Evolutionary conservation across 1,140 invertebrate species (phyloP).

Genomic region (Dendroctonus valens): DNA sequence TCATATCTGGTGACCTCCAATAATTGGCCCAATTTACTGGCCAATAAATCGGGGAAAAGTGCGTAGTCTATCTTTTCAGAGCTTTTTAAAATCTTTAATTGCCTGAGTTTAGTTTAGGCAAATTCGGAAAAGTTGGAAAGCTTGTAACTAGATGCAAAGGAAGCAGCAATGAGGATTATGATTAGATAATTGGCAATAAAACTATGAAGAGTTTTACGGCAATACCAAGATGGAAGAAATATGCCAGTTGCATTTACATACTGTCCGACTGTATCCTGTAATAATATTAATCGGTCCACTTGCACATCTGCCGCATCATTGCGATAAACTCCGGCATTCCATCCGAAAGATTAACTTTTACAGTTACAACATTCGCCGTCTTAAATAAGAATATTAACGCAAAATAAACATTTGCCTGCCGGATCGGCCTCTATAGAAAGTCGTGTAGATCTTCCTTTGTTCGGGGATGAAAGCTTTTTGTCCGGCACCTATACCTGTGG

Average conservation of each 20-base stretch:
- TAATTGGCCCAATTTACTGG: too few species aligned
- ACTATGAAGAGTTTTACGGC: too few species aligned
- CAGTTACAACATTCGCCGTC: constrained; percentile 16
- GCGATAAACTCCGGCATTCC: constrained; percentile 24
- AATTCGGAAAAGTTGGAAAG: too few species aligned
- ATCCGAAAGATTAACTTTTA: constrained; percentile 23
- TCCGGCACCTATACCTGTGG: constrained; percentile 17
- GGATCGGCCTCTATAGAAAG: constrained; percentile 3
- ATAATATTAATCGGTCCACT: constrained; percentile 12
- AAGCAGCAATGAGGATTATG: too few species aligned
- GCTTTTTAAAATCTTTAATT: too few species aligned
- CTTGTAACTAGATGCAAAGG: too few species aligned
- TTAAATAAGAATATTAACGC: constrained; percentile 17
- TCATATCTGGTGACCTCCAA: too few species aligned
- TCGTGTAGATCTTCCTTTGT: constrained; percentile 16
- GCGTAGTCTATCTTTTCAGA: too few species aligned
- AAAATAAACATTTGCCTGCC: constrained; percentile 11
- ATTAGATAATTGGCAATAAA: too few species aligned
- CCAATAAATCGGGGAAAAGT: too few species aligned
- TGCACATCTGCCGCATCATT: constrained; percentile 13
- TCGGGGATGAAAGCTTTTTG: constrained; percentile 14
- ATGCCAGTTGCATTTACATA: not conserved
- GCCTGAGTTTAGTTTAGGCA: too few species aligned
- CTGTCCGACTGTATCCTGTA: constrained; percentile 1
- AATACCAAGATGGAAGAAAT: too few species aligned